phyloP scores from a whole-genome alignment of 2,797 vertebrate genomes.

The Clangula hyemalis region DNA sequence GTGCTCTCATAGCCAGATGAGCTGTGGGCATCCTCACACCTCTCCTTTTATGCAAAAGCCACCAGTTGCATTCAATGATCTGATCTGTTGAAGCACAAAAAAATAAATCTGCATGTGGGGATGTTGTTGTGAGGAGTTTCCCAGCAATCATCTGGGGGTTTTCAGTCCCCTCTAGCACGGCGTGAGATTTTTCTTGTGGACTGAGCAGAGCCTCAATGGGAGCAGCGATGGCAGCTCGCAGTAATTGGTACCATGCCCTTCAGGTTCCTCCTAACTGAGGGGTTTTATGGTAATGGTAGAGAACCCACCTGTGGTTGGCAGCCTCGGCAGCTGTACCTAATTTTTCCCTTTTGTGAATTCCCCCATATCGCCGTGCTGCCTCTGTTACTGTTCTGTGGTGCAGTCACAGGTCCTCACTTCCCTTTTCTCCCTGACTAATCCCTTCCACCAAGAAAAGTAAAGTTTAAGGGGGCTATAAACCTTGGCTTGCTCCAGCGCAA shows the following conservation, averaged over 20 bases:
- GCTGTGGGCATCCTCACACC: background rate
- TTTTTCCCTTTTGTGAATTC: constrained; percentile 50
- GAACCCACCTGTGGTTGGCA: constrained; percentile 40
- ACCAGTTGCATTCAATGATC: background rate
- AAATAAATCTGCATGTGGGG: background rate
- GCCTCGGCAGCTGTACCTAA: constrained; percentile 12
- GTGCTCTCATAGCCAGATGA: background rate
- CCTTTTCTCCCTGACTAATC: constrained; percentile 39
- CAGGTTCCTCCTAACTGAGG: background rate
- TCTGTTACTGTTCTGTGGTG: background rate
- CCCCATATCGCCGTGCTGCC: background rate
- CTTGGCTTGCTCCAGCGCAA: background rate
- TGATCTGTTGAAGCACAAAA: background rate
- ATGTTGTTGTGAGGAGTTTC: constrained; percentile 29
- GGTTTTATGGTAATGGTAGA: constrained; percentile 23
- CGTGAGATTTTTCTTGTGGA: constrained; percentile 1
- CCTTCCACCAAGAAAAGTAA: background rate
- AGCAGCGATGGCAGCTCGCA: background rate
- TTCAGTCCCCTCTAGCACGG: background rate
- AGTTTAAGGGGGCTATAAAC: background rate
- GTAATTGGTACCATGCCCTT: background rate
- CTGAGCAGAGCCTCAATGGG: accelerated
- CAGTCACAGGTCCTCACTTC: constrained; percentile 24
- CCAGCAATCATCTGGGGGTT: constrained; percentile 25
- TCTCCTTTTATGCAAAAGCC: background rate